Evolutionary conservation across 64 coral and sea anemone genomes (phyloP).

Genomic region (Actinia tenebrosa): DNA sequence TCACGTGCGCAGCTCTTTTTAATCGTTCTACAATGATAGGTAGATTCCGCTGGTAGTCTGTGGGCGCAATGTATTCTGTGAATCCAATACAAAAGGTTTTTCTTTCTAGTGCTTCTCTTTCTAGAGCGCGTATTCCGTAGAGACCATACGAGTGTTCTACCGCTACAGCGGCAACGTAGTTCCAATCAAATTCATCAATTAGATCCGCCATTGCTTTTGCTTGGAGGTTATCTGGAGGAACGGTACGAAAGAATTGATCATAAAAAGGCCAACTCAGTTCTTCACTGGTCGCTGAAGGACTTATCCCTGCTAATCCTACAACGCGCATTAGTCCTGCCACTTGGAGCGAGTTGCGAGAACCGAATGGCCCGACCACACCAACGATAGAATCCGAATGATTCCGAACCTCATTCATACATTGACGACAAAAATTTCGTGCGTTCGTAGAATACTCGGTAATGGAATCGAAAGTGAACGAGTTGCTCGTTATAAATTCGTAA

Average conservation of each 20-base stretch:
- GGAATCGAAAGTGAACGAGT: not conserved
- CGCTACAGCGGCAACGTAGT: constrained; percentile 58
- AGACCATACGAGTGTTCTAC: constrained; percentile 62
- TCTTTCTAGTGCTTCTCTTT: constrained; percentile 41
- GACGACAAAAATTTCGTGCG: not conserved
- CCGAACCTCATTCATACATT: not conserved
- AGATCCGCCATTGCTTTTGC: constrained; percentile 66
- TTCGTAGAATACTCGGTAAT: not conserved
- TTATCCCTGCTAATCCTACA: constrained; percentile 54
- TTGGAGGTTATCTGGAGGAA: constrained; percentile 59
- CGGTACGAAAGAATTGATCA: constrained; percentile 36
- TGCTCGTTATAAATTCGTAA: constrained; percentile 45
- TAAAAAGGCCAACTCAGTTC: constrained; percentile 60
- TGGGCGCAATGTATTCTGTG: constrained; percentile 41
- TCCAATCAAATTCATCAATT: constrained; percentile 56
- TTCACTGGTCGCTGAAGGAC: constrained; percentile 59
- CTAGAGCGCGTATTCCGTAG: constrained; percentile 47
- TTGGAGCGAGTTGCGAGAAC: constrained; percentile 44
- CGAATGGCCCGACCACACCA: constrained; percentile 50
- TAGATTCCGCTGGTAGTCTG: not conserved
- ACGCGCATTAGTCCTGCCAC: constrained; percentile 60
- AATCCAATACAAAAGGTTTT: constrained; percentile 56
- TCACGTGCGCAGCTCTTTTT: constrained; percentile 39
- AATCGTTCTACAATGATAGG: constrained; percentile 34
- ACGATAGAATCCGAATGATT: constrained; percentile 27